Evolutionary conservation across 2,113 vertebrate species (phyloP).

Genomic region (Heterotis niloticus): DNA sequence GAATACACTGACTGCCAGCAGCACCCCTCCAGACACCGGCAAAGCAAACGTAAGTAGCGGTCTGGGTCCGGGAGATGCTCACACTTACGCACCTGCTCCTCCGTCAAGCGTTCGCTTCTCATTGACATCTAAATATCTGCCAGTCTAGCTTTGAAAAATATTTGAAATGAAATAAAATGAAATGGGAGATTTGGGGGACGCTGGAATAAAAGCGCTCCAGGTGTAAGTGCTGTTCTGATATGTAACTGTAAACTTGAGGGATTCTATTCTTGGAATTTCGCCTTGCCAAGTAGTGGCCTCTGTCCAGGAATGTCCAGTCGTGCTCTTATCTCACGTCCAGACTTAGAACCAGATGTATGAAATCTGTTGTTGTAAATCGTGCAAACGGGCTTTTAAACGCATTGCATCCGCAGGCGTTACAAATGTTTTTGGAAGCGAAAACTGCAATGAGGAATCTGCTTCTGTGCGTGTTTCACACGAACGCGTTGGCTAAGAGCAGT

Average conservation of each 20-base stretch:
- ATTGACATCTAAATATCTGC: not conserved
- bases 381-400: not conserved
- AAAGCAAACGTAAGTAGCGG: conserved; percentile 88
- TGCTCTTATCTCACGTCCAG: not conserved
- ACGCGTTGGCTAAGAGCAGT: too few relatives aligned
- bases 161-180: not conserved
- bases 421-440: not conserved
- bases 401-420: not conserved
- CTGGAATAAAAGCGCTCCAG: not conserved
- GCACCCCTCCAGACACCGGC: conserved; percentile 88
- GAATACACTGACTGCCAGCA: conserved; percentile 96
- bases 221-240: not conserved
- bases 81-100: conserved; percentile 37
- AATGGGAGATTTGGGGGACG: too few relatives aligned
- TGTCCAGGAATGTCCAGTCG: not conserved
- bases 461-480: not conserved
- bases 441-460: not conserved
- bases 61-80: conserved; percentile 29
- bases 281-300: not conserved
- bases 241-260: not conserved
- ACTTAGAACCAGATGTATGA: not conserved
- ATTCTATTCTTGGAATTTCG: not conserved
- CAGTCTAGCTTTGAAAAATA: not conserved
- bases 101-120: not conserved
- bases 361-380: not conserved